Evolutionary conservation across 2,113 vertebrate species (phyloP), one percentile per base, ranked within the genome.

Genomic region (Corapipo altera): DNA sequence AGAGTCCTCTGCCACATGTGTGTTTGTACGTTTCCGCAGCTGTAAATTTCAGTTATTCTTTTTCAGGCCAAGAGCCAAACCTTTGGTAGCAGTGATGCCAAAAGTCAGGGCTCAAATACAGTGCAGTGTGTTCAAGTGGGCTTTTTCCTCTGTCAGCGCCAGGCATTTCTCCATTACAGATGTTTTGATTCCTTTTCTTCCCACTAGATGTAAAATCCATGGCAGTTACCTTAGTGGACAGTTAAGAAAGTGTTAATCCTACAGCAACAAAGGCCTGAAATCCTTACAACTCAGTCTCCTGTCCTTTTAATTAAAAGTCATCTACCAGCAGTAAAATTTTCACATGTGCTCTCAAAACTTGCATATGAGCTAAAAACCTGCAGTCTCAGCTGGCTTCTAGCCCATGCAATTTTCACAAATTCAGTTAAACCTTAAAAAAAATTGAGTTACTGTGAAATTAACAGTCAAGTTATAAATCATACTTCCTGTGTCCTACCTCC

Each of bases 221-320:
- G 44, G 27, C 57, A 62, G 62, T 79, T 92, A 61, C 66, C 37
- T 78, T 43, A 52, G 22, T 2, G 3, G 44, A 22, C n/a, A 75
- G 49, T 79, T 87, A 32, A 78, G 90, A 86, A 78, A 49, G 35
- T 54, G 19, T 46, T 84, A 71, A 39, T 52, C 57, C 73, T 85
- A 13, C n/a, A 51, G 44, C 54, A 93, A 30, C 41, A 78, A 82
- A 91, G 48, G 26, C 37, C 7, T 13, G 73, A 94, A 87, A 69
- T 88, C 70, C 57, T 84, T 73, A 62, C 2, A 1, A 51, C 33
- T 61, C 78, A 44, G 4, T 91, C 41, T 77, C 6, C 43, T 71
- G 52, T 88, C 48, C 83, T 94, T 96, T 69, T 89, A 91, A 91
- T 95, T 95, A 75, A 74, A 93, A 88, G 11, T 57, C 89, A 41